Evolutionary conservation across 2,888 invertebrate genomes (phyloP).

Genomic region (Bombylius major): DNA sequence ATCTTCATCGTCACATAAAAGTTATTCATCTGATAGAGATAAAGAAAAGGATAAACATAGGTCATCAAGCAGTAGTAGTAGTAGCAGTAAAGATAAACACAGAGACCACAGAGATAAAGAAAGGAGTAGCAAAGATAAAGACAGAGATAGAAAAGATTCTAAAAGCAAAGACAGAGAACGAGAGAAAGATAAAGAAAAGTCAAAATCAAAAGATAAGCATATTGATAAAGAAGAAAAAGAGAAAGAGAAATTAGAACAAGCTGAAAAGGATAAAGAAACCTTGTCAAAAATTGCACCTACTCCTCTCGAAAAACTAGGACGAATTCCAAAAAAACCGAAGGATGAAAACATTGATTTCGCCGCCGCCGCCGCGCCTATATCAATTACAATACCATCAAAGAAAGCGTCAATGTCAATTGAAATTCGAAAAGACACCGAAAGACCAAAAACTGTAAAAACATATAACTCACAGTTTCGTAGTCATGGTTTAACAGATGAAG

Average conservation of each 20-base stretch:
- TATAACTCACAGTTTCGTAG: constrained; percentile 85
- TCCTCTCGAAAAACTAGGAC: constrained; percentile 59
- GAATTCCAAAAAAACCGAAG: constrained; percentile 59
- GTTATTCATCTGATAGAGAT: constrained; percentile 34
- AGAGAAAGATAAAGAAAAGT: constrained; percentile 28
- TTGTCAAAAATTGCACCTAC: constrained; percentile 53
- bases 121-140: constrained; percentile 17
- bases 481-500: constrained; percentile 78
- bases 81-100: constrained; percentile 26
- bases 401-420: constrained; percentile 73
- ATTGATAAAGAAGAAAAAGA: constrained; percentile 34
- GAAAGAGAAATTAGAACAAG: constrained; percentile 38
- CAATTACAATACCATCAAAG: constrained; percentile 33
- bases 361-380: constrained; percentile 20
- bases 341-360: constrained; percentile 31
- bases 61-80: constrained; percentile 19
- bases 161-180: constrained; percentile 20
- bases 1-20: constrained; percentile 16
- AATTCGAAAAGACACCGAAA: constrained; percentile 55
- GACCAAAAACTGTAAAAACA: constrained; percentile 85
- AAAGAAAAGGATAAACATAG: constrained; percentile 21
- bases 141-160: constrained; percentile 15
- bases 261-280: constrained; percentile 55
- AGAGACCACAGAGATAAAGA: constrained; percentile 1
- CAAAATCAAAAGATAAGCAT: constrained; percentile 13